Base-by-base conservation (phyloP, 2,888 invertebrate genomes). In the Sclerodermus sp. region DNA sequence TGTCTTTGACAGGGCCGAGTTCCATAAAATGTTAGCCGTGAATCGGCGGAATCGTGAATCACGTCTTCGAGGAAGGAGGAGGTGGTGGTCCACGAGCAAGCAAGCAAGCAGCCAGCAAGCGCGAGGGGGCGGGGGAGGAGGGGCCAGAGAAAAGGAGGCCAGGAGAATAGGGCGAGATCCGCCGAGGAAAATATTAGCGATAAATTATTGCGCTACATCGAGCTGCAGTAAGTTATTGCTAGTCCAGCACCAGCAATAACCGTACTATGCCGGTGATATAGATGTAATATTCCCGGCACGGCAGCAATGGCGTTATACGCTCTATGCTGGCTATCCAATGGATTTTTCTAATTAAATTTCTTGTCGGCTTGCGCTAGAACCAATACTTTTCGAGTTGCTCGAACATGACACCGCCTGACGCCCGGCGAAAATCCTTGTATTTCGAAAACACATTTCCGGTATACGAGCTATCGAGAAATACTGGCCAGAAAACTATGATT, bases 141-240 rank as follows among this genome's bases (percentile, higher is more conserved):
- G 16, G 13, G 30, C 8, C 13, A 14, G n/a, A 31, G 36, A 34
- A 36, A 45, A 34, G 30, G 42, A 13, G 16, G 13, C 14, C 8
- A 12, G n/a, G n/a, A 31, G 36, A 34, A 36, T 41, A 34, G 55
- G 32, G 52, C 47, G 41, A 42, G 32, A 53, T 63, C 44, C 53
- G 41, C 45, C 53, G 50, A 49, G 60, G 64, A 60, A 63, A 62
- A 63, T 62, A 62, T 62, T 63, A 62, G 58, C 64, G 64, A 62
- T 62, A 62, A 62, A 62, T 62, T 63, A 62, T 60, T 55, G 53
- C 58, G 60, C 58, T 60, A 58, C 58, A 62, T 62, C 62, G 62
- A 63, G 60, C 52, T 40, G 51, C 49, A 15, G 55, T 63, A 62
- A 62, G 53, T 62, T 62, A 62, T 63, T 52, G 62, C 62, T 55